Evolutionary conservation across 2,797 vertebrate species (phyloP), one percentile per base, ranked within the genome.

Genomic region (Esox lucius): DNA sequence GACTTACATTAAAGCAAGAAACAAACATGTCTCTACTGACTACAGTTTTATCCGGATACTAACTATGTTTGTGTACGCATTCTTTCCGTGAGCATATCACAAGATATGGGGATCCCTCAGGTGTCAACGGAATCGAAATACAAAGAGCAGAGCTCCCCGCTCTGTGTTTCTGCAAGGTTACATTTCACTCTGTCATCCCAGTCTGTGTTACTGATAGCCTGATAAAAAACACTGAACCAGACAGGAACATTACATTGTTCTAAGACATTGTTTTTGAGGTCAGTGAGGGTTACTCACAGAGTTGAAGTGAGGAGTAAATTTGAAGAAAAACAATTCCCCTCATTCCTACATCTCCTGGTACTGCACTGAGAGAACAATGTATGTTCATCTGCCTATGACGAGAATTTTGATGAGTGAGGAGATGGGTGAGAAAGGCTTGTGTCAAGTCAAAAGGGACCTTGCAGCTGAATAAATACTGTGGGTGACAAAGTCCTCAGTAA

Each of bases 231-330:
- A 13, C 42, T 82, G 87, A 81, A 71, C 85, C 82, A 75, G 81
- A 87, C 87, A 77, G 80, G 84, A 88, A 92, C 89, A 48, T 85
- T 80, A 82, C 83, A 89, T 82, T 88, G 78, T 90, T 91, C 89
- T 87, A 84, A 90, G 85, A 76, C 28, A 39, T n/a, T 46, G 42
- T 46, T 73, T 24, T 39, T 31, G 33, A 68, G 69, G 35, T 22
- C 53, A 48, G 73, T 22, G 61, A 61, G 31, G 24, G 61, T 65
- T 65, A 64, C 56, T 74, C 26, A 16, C 16, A 28, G 24, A 61
- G 19, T 12, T 28, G 64, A 24, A 62, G 28, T 35, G 71, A 42
- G 51, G 42, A 74, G 61, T 70, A 64, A 70, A 67, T 67, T 69
- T 70, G 56, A 51, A 62, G 13, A 31, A 74, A 51, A 65, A 73